phyloP scores from a whole-genome alignment of 2,113 vertebrate genomes.

The Puntigrus tetrazona region DNA sequence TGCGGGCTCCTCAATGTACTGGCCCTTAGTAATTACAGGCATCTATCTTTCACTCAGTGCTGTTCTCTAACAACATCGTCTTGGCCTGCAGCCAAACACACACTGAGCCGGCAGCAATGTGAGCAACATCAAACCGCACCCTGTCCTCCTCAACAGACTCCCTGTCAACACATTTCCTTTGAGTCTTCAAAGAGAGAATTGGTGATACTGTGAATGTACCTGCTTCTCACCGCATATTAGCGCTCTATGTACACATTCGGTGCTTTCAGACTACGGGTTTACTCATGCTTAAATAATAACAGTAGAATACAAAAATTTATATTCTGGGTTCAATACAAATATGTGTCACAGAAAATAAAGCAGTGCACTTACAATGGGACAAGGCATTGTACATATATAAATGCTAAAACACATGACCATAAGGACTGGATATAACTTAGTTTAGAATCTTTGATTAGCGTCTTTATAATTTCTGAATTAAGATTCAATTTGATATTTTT shows the following conservation, averaged over 20 bases:
- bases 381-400: not conserved
- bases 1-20: not conserved
- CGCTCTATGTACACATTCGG: not conserved
- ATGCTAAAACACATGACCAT: not conserved
- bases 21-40: slow-evolving; percentile 56
- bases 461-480: not conserved
- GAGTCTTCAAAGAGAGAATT: slow-evolving; percentile 25
- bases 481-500: not conserved
- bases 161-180: slow-evolving; percentile 38
- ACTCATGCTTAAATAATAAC: not conserved
- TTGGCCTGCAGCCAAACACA: slow-evolving; percentile 59
- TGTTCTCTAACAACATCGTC: slow-evolving; percentile 54
- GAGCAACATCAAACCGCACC: slow-evolving; percentile 17
- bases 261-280: not conserved
- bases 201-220: not conserved
- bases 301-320: not conserved
- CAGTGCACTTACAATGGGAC: not conserved
- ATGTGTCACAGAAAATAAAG: not conserved
- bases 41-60: slow-evolving; percentile 48
- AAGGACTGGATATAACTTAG: too few relatives aligned
- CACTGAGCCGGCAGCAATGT: slow-evolving; percentile 5
- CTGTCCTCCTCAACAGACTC: slow-evolving; percentile 16
- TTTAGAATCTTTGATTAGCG: too few relatives aligned
- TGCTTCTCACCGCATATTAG: not conserved
- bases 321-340: too few relatives aligned